Evolutionary conservation across 2,888 invertebrate genomes (phyloP), one percentile per base, ranked within the genome.

Genomic region (Rosalia funebris): DNA sequence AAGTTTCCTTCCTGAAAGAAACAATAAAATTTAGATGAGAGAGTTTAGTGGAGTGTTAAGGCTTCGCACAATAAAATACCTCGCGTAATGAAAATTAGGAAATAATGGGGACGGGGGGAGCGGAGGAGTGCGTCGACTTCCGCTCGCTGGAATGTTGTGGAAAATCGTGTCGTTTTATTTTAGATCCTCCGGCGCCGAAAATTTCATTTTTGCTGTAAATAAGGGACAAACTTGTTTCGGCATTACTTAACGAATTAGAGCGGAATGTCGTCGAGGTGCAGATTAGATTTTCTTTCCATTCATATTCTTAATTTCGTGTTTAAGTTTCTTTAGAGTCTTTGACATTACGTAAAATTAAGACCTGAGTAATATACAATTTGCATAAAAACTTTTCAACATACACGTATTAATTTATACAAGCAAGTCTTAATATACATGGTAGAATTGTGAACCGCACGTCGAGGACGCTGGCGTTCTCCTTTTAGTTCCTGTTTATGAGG

Each of bases 1-100:
- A 79, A 42, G n/a, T 15, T 7, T 15, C 17, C 9, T 17, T 16
- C 17, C 11, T 9, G 16, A 7, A 53, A 53, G 53, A 42, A 53
- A 50, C 39, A 50, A 50, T 50, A 39, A 50, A 50, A 50, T 50
- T 50, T 19, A 50, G 50, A 50, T 50, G 50, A 34, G 37, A 39
- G 25, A 39, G 50, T 50, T 50, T 50, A 50, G 50, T 50, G 36
- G 20, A 50, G 50, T 50, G 50, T 50, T 50, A 50, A 39, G 19
- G 39, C 37, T 11, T 7, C 20, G 16, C 20, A 15, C 50, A 50
- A 39, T 50, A 50, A 50, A 50, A 50, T 50, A 39, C 39, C 48
- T 19, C 50, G 20, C 50, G 25, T 50, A 50, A 50, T 50, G 50
- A 50, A 50, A 50, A 50, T 50, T 50, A 39, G 50, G 37, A 11